Evolutionary conservation across 2,888 invertebrate genomes (phyloP), one percentile per base, ranked within the genome.

Genomic region (Ennomos quercinarius): DNA sequence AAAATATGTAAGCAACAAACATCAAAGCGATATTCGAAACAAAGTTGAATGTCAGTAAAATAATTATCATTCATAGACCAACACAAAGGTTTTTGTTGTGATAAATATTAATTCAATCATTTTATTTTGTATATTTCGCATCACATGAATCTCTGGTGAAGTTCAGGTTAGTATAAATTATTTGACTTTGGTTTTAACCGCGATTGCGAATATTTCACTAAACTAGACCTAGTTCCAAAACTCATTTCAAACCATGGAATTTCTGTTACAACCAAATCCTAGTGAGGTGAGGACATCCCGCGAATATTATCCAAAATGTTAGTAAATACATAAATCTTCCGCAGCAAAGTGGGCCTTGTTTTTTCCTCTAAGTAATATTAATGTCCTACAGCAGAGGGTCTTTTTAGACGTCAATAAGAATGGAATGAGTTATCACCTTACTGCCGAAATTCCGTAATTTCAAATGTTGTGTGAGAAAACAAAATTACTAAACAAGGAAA

Each of bases 311-410:
- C 43, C 41, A 62, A 68, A 61, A 58, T 61, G 60, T 64, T 63
- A 64, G 63, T 62, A 60, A 62, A 65, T 64, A 68, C 59, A 67
- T 69, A 67, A 67, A 69, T 65, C 67, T 67, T 48, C 10, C 41
- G 17, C 45, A 11, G 34, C 45, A 13, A 42, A 59, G 44, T 51
- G 52, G 27, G 40, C 34, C 53, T 60, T 64, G 66, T 66, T 66
- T 68, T 63, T 66, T 64, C 64, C 63, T 61, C 41, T 64, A 64
- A 66, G 63, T 61, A 61, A 57, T 61, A 67, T 68, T 64, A 67
- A 67, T 64, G 63, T 45, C 42, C 47, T 35, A 35, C 10, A 44
- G 39, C 55, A 61, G 35, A 56, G 56, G 57, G 49, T 51, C 53
- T 62, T 53, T 56, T 55, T 39, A 57, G 49, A 59, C 55, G 44